These are phyloP conservation scores for Eristalinus aeneus DNA, from an alignment of 2,888 invertebrate genomes.

Conservation along the genomic window DNA sequence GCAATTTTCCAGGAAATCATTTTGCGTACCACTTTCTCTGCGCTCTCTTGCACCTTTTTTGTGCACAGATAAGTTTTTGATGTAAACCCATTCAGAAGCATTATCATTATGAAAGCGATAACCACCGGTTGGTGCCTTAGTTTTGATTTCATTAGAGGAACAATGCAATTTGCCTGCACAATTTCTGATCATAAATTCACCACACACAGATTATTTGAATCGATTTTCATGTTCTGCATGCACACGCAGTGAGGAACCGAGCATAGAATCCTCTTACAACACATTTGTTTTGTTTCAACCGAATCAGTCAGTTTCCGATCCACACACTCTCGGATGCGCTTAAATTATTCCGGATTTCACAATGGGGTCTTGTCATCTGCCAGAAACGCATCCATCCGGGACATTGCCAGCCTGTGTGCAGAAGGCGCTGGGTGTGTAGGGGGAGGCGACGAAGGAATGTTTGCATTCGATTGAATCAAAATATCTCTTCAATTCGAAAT, in stretches of 20 bases:
- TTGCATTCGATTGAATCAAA: slow-evolving; percentile 50
- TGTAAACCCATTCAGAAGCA: background rate
- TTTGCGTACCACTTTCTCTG: no score
- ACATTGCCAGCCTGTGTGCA: slow-evolving; percentile 5
- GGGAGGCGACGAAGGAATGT: background rate
- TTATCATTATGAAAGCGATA: background rate
- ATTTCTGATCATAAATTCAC: background rate
- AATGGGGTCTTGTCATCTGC: slow-evolving; percentile 13
- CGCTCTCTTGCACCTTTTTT: background rate
- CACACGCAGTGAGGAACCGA: background rate
- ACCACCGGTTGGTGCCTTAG: background rate
- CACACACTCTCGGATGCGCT: slow-evolving; percentile 13
- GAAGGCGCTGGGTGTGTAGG: slow-evolving; percentile 13
- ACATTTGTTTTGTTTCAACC: slow-evolving; percentile 17
- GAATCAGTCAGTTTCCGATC: background rate
- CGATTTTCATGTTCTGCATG: background rate
- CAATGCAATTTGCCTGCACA: background rate
- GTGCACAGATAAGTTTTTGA: background rate
- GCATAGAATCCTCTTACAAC: background rate
- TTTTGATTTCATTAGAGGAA: background rate
- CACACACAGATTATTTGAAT: background rate
- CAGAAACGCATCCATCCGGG: slow-evolving; percentile 6
- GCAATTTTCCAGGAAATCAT: no score
- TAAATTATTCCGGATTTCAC: slow-evolving; percentile 43
- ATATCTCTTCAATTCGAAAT: slow-evolving; percentile 37